These are phyloP conservation scores for Teinopalpus imperialis DNA, from an alignment of 2,888 invertebrate genomes.

Conservation along the genomic window DNA sequence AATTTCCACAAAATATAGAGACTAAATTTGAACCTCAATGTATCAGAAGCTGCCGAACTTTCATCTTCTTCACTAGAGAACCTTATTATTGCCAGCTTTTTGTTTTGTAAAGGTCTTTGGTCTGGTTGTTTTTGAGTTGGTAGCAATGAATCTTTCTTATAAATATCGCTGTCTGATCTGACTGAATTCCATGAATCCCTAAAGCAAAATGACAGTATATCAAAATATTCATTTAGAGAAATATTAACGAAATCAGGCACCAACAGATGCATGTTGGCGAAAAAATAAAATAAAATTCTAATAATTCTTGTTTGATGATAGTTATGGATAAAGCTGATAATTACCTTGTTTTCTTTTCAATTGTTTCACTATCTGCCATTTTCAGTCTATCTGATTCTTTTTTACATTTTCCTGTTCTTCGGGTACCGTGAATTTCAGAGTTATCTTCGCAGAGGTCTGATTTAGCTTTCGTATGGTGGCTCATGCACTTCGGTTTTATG, in stretches of 20 bases:
- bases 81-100: constrained; percentile 75
- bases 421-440: constrained; percentile 91
- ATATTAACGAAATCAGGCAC: too few species aligned
- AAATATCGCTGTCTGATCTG: constrained; percentile 86
- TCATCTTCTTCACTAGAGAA: constrained; percentile 77
- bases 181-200: constrained; percentile 88
- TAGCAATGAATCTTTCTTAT: constrained; percentile 85
- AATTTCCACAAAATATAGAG: constrained; percentile 12
- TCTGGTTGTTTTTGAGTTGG: constrained; percentile 83
- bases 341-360: constrained; percentile 83
- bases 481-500: constrained; percentile 64
- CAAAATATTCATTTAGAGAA: too few species aligned
- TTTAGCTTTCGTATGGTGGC: constrained; percentile 72
- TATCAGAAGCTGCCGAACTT: constrained; percentile 70
- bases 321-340: too few species aligned
- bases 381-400: constrained; percentile 88
- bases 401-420: constrained; percentile 88
- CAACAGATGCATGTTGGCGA: too few species aligned
- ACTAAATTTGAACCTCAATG: constrained; percentile 29
- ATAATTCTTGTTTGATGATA: too few species aligned
- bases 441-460: constrained; percentile 89
- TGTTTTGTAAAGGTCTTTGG: constrained; percentile 77
- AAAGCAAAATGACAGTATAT: too few species aligned
- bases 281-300: too few species aligned
- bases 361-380: constrained; percentile 83